Evolutionary conservation across 53 echinoderm and acorn worm species (phyloP), one percentile per base, ranked within the genome.

Genomic region (Apostichopus leukothele): DNA sequence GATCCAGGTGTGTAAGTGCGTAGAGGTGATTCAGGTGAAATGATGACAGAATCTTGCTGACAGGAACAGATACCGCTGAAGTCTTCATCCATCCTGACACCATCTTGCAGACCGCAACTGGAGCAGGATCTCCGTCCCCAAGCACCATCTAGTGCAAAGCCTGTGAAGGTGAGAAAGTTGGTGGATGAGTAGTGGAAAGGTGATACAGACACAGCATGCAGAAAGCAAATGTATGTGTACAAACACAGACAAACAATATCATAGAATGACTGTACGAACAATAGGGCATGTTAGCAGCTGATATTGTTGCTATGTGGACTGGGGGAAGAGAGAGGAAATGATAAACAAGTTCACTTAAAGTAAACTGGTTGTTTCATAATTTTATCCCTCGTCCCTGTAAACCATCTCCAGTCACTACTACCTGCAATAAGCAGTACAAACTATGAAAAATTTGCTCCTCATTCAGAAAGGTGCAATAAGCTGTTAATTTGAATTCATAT

Each of bases 71-170:
- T 39, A 55, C 22, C 21, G 67, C 19, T 59, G 11, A 16, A 16
- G 16, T 94, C 95, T 3, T 83, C 86, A 54, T 91, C 93, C 60
- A 73, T 91, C 63, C 92, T 91, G 76, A 94, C 95, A 14, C 54
- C 89, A 39, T 39, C 39, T 39, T 39, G 39, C 39, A 39, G 39
- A 39, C 39, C 39, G 39, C 39, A 39, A 39, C 39, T 39, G 19
- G 89, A 53, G 74, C 95, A 97, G 9, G 94, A 60, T 19, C 19
- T 7, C 53, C 87, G 90, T 50, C 94, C 95, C 97, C 97, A 97
- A 8, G 91, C 83, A 71, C 92, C 95, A 87, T 94, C 95, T 94
- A 95, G 77, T 78, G 94, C 79, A 77, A 87, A 67, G 86, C 89
- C 89, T 92, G 92, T 76, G 86, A 63, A 76, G 81, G 77, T 16